These are phyloP conservation scores for Oncorhynchus kisutch DNA, from an alignment of 2,113 vertebrate species.

Conservation along the genomic window DNA sequence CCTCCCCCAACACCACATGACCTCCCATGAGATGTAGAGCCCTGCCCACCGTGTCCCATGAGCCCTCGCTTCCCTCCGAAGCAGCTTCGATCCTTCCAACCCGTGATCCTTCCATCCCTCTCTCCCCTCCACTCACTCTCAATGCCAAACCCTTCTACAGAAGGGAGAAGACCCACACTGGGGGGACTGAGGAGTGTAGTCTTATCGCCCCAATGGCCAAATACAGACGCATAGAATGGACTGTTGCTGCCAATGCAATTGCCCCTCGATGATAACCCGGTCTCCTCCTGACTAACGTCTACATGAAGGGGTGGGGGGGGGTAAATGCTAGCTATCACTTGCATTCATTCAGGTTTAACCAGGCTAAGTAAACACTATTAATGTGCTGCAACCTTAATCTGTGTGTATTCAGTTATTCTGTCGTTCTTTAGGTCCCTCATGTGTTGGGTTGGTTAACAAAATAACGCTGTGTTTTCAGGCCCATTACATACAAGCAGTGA, in stretches of 20 bases:
- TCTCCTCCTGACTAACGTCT: not conserved
- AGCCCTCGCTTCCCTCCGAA: not conserved
- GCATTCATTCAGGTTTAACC: conserved; percentile 14
- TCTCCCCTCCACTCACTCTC: conserved; percentile 13
- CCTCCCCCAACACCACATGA: conserved; percentile 79
- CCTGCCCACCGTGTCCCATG: not conserved
- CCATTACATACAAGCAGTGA: too few species aligned
- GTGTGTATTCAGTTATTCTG: too few species aligned
- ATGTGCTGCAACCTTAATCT: conserved; percentile 34
- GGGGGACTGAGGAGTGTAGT: conserved; percentile 40
- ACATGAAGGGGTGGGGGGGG: too few species aligned
- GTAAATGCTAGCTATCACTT: conserved; percentile 12
- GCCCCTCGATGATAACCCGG: conserved; percentile 38
- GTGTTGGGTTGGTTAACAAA: too few species aligned
- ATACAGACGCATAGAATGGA: conserved; percentile 10
- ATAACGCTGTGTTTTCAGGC: too few species aligned
- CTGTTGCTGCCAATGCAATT: conserved; percentile 33
- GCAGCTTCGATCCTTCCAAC: not conserved
- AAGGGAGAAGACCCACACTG: conserved; percentile 24
- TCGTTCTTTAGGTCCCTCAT: too few species aligned
- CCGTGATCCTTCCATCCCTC: not conserved
- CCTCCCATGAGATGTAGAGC: conserved; percentile 87
- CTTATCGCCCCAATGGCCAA: conserved; percentile 24
- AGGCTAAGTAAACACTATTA: conserved; percentile 30
- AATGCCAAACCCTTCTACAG: conserved; percentile 18